Conservation (phyloP, 2,797 vertebrate species). For the Australoheros facetus region DNA sequence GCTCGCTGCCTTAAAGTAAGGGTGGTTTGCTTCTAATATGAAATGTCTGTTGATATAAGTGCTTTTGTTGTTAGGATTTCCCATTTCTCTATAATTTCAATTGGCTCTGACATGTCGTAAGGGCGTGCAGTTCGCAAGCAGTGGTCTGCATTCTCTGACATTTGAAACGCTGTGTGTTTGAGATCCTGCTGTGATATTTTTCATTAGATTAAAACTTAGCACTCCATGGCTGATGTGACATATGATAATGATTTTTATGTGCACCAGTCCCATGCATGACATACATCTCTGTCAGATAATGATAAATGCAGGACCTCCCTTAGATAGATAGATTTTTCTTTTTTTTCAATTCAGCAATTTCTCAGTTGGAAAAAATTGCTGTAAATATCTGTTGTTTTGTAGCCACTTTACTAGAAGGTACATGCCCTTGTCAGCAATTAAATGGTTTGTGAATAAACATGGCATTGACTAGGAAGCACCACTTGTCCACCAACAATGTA, state of each 20-base stretch:
- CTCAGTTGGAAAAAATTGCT: constrained; percentile 40
- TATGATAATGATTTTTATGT: constrained; percentile 72
- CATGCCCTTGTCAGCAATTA: constrained; percentile 52
- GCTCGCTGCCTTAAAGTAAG: constrained; percentile 43
- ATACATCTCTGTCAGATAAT: constrained; percentile 64
- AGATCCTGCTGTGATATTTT: constrained; percentile 34
- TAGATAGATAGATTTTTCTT: constrained; percentile 58
- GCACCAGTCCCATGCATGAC: constrained; percentile 53
- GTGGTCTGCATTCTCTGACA: constrained; percentile 33
- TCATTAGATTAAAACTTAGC: constrained; percentile 21
- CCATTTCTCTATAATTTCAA: constrained; percentile 10
- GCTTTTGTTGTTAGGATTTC: constrained; percentile 38
- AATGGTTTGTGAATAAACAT: constrained; percentile 38
- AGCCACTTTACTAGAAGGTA: constrained; percentile 21
- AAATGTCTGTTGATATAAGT: constrained; percentile 23
- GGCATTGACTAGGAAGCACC: not conserved
- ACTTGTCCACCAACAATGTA: constrained; percentile 25
- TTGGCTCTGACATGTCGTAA: not conserved
- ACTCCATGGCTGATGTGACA: constrained; percentile 50
- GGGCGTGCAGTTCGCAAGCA: constrained; percentile 3
- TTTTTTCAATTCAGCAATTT: constrained; percentile 53
- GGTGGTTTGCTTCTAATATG: constrained; percentile 24
- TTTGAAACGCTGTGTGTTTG: constrained; percentile 29
- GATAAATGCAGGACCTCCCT: constrained; percentile 56
- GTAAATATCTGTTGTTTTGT: constrained; percentile 31